Base-by-base conservation (phyloP, 1,140 invertebrate genomes). In the Lanistes nyassanus region DNA sequence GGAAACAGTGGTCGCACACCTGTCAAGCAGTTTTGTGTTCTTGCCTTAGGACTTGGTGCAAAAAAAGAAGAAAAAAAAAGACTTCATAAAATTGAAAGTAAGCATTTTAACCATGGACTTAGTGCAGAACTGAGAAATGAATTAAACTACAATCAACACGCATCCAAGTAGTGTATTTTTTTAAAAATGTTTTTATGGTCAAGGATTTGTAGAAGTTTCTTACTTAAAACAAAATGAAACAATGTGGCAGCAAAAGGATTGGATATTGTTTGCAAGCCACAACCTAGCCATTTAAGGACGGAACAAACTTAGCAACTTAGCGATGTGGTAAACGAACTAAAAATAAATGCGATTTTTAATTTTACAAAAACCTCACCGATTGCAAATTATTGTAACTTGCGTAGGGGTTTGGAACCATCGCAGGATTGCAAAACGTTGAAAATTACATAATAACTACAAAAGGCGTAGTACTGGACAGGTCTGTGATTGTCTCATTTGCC, bases 71-170 rank as follows among this genome's bases (percentile, higher is more conserved):
- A n/a, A n/a, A n/a, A n/a, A n/a, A n/a, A n/a, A n/a, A n/a, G n/a
- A n/a, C n/a, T n/a, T n/a, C n/a, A n/a, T n/a, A n/a, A n/a, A n/a
- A n/a, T n/a, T n/a, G n/a, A n/a, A n/a, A n/a, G n/a, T n/a, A n/a
- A n/a, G n/a, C n/a, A n/a, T n/a, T n/a, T n/a, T n/a, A n/a, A n/a
- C n/a, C n/a, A n/a, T 62, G 58, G 58, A 31, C 23, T 19, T 11
- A 62, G 58, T 29, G 58, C 58, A 62, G 58, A 62, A n/a, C 58
- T 62, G 58, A 62, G 13, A 9, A 31, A 31, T 62, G 34, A 62
- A 0, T 9, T 31, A n/a, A 62, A 62, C n/a, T 9, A 62, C 58
- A 9, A 62, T 31, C 58, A 62, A 11, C 26, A 31, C 58, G 58
- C 34, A n/a, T 29, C 34, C 11, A n/a, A 62, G 11, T 11, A 29